Evolutionary conservation across 2,113 vertebrate species (phyloP).

Genomic region (Uria lomvia): DNA sequence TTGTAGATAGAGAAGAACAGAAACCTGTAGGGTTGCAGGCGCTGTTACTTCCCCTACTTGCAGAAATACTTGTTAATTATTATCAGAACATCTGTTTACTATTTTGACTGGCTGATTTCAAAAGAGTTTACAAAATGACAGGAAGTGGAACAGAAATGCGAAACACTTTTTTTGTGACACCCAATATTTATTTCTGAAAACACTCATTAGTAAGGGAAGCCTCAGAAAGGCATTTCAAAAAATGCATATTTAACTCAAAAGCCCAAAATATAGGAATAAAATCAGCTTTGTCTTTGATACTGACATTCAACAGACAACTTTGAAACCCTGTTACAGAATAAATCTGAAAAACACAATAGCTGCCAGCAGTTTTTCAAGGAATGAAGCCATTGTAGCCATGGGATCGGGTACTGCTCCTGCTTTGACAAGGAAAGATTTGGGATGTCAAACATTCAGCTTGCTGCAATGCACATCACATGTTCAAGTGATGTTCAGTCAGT

Average conservation of each 20-base stretch:
- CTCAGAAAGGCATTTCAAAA: not conserved
- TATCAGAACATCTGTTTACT: slow-evolving; percentile 5
- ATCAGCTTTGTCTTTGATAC: not conserved
- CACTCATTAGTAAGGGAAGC: not conserved
- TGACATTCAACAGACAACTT: not conserved
- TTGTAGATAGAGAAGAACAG: not conserved
- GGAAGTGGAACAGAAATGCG: not conserved
- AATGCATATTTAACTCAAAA: not conserved
- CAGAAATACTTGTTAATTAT: slow-evolving; percentile 8
- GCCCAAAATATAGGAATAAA: not conserved
- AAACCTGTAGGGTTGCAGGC: not conserved
- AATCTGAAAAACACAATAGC: not conserved
- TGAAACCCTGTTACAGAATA: not conserved
- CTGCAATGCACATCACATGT: not conserved
- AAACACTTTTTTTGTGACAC: not conserved
- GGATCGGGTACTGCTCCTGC: not conserved
- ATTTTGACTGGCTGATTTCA: not conserved
- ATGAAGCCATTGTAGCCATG: not conserved
- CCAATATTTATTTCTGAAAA: slow-evolving; percentile 15
- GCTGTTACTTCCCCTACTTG: not conserved
- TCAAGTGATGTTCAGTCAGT: not conserved
- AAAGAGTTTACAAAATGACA: not conserved
- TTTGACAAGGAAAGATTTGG: not conserved
- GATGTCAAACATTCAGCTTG: not conserved
- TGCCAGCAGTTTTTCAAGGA: not conserved